phyloP scores from a whole-genome alignment of 2,113 vertebrate species.

The Caranx ignobilis region DNA sequence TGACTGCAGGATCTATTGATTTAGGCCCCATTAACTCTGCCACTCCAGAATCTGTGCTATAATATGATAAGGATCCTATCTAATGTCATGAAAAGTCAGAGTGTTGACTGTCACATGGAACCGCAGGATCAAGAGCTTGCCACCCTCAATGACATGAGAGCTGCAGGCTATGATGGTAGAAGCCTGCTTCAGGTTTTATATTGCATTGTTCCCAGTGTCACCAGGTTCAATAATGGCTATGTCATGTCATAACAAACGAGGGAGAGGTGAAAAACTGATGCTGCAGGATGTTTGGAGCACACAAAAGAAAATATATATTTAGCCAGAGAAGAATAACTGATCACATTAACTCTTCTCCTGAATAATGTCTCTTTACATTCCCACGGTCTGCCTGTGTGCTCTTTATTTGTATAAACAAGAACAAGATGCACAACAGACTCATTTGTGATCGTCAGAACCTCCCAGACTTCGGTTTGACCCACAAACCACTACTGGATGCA shows the following conservation, averaged over 20 bases:
- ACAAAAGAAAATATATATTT: not conserved
- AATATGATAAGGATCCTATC: constrained; percentile 23
- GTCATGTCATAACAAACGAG: not conserved
- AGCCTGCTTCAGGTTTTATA: not conserved
- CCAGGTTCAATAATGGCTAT: not conserved
- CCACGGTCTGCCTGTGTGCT: not conserved
- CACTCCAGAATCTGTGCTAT: not conserved
- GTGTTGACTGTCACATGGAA: constrained; percentile 7
- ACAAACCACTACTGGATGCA: not conserved
- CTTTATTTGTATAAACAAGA: not conserved
- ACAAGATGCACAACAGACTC: not conserved
- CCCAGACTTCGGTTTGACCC: not conserved
- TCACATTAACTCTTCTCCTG: not conserved
- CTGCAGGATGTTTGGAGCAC: constrained; percentile 15
- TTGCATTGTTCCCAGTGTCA: not conserved
- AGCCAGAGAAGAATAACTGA: not conserved
- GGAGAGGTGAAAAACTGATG: not conserved
- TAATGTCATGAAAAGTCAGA: constrained; percentile 25
- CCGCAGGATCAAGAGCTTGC: constrained; percentile 13
- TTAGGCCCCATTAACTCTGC: constrained; percentile 17
- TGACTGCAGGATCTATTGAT: constrained; percentile 11
- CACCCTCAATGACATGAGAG: constrained; percentile 19
- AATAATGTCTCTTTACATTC: not conserved
- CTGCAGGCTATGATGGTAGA: not conserved
- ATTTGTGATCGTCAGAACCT: not conserved